These are phyloP conservation scores for Hydriomena furcata DNA, from an alignment of 2,888 invertebrate genomes.

Conservation along the genomic window DNA sequence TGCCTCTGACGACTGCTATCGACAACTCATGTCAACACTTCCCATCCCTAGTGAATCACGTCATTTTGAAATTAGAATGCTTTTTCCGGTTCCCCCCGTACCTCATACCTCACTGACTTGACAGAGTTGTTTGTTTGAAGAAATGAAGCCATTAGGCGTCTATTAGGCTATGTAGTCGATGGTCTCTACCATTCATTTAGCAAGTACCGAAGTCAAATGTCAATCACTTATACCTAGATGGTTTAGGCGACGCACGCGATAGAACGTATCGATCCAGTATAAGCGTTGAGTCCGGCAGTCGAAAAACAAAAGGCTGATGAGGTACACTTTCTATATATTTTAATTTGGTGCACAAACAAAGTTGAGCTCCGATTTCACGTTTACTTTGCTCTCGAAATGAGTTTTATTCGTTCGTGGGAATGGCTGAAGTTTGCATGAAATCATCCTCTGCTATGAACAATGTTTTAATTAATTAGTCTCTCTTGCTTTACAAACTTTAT, in stretches of 20 bases:
- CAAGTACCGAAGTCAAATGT: neutral
- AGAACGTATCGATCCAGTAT: neutral
- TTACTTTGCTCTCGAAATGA: constrained; percentile 36
- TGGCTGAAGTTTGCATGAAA: constrained; percentile 37
- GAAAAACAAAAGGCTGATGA: constrained; percentile 15
- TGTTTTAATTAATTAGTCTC: constrained; percentile 45
- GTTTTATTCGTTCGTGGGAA: constrained; percentile 34
- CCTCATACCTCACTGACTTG: too few relatives aligned
- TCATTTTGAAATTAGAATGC: too few relatives aligned
- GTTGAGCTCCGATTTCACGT: constrained; percentile 35
- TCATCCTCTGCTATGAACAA: constrained; percentile 38
- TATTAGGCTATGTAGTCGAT: too few relatives aligned
- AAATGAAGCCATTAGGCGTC: too few relatives aligned
- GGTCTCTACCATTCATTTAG: neutral
- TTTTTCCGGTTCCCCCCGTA: too few relatives aligned
- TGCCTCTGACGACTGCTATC: too few relatives aligned
- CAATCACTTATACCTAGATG: neutral
- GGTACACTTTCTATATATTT: constrained; percentile 21
- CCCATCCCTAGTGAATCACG: too few relatives aligned
- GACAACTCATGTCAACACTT: too few relatives aligned
- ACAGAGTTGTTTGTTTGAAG: too few relatives aligned
- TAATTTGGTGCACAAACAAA: constrained; percentile 33
- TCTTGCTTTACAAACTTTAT: constrained; percentile 26
- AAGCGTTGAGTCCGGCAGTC: neutral
- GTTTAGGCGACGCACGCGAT: too few relatives aligned